Evolutionary conservation across 1,140 invertebrate genomes (phyloP).

Genomic region (Drosophila repletoides): DNA sequence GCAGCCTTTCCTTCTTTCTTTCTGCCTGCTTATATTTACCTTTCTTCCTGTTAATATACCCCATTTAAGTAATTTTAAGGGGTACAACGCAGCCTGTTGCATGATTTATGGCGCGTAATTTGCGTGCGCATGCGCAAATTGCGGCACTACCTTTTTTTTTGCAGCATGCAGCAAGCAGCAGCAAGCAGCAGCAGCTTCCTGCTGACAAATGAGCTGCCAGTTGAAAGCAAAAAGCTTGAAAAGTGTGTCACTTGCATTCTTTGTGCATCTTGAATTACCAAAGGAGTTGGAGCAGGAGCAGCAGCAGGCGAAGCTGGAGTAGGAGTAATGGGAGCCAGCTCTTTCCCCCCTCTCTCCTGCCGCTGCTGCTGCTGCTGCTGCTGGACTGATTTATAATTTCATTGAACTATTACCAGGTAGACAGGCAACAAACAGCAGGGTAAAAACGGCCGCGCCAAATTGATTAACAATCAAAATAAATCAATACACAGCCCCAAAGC

Average conservation of each 20-base stretch:
- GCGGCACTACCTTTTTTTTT: conserved; percentile 63
- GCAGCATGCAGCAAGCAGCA: conserved; percentile 14
- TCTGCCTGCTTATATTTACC: no score
- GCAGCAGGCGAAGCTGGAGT: background rate
- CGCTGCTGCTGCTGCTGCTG: conserved; percentile 4
- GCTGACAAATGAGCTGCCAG: conserved; percentile 66
- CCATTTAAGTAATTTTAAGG: no score
- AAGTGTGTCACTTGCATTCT: conserved; percentile 74
- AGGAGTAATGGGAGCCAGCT: background rate
- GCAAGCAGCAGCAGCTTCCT: conserved; percentile 56
- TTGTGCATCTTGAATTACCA: conserved; percentile 50
- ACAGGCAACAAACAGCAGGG: conserved; percentile 10
- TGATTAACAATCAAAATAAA: conserved; percentile 80
- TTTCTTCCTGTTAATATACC: no score
- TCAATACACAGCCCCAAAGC: conserved; percentile 72
- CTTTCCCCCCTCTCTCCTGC: background rate
- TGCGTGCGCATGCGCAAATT: conserved; percentile 78
- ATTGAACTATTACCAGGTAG: conserved; percentile 70
- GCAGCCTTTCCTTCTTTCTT: no score
- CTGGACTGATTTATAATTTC: conserved; percentile 75
- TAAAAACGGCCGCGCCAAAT: conserved; percentile 59
- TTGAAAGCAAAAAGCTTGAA: conserved; percentile 19
- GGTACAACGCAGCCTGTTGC: conserved; percentile 30
- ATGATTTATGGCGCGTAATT: conserved; percentile 80
- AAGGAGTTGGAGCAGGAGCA: background rate